Evolutionary conservation across 1,140 invertebrate species (phyloP).

Genomic region (Drosophila pseudoananassae): DNA sequence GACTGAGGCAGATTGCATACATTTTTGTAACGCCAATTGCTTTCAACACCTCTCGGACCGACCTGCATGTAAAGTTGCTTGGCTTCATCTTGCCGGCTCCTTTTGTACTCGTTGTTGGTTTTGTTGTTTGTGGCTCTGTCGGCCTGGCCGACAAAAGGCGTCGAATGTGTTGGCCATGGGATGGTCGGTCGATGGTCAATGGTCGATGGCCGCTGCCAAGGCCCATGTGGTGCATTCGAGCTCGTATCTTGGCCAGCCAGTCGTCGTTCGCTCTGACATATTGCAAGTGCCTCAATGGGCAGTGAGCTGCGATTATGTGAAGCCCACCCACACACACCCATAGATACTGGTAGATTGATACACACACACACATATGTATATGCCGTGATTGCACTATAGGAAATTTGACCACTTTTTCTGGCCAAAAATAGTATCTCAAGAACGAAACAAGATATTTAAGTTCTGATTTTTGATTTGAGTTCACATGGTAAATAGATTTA

Average conservation of each 20-base stretch:
- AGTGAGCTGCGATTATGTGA: conserved; percentile 75
- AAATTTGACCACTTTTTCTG: too few relatives aligned
- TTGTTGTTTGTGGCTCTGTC: conserved; percentile 27
- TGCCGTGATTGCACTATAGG: conserved; percentile 55
- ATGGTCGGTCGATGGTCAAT: conserved; percentile 28
- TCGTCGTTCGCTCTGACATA: conserved; percentile 62
- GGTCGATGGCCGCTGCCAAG: conserved; percentile 34
- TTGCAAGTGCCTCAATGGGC: conserved; percentile 76
- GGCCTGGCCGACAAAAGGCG: conserved; percentile 42
- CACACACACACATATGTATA: background rate
- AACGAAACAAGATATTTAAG: too few relatives aligned
- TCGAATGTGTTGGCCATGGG: conserved; percentile 46
- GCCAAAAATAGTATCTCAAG: too few relatives aligned
- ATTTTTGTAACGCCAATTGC: conserved; percentile 75
- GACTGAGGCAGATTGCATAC: conserved; percentile 24
- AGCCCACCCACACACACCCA: conserved; percentile 40
- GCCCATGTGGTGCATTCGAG: conserved; percentile 36
- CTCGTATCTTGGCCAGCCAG: conserved; percentile 64
- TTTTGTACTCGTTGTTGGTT: conserved; percentile 27
- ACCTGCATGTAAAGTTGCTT: conserved; percentile 48
- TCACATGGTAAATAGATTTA: too few relatives aligned
- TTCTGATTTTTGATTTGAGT: too few relatives aligned
- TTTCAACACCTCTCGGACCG: conserved; percentile 69
- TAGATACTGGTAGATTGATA: background rate
- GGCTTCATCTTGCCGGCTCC: conserved; percentile 49